Evolutionary conservation across 2,888 invertebrate species (phyloP).

Genomic region (Zaprionus bogoriensis): DNA sequence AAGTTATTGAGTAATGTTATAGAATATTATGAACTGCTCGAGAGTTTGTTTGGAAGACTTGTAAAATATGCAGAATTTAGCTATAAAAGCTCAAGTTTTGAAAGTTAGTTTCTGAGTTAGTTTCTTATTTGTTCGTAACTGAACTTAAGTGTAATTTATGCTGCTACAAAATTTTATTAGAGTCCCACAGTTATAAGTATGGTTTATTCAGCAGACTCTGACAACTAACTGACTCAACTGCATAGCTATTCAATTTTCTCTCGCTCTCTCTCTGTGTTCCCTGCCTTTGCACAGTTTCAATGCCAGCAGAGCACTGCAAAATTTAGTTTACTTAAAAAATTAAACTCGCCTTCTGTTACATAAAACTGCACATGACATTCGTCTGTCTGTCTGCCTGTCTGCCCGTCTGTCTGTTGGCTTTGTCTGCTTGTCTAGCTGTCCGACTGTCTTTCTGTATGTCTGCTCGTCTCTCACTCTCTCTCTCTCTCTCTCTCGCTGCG

Average conservation of each 20-base stretch:
- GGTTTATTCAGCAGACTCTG: too few relatives aligned
- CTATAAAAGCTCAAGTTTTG: too few relatives aligned
- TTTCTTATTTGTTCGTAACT: too few relatives aligned
- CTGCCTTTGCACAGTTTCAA: constrained; percentile 37
- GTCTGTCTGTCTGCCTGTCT: constrained; percentile 1
- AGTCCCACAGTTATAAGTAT: too few relatives aligned
- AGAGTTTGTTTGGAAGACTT: too few relatives aligned
- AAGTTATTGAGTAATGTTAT: too few relatives aligned
- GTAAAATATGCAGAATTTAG: too few relatives aligned
- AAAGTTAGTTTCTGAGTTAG: too few relatives aligned
- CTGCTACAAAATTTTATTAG: too few relatives aligned
- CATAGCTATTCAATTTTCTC: not conserved
- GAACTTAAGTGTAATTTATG: too few relatives aligned
- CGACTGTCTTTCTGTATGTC: constrained; percentile 4
- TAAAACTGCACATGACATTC: constrained; percentile 48
- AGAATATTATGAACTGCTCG: too few relatives aligned
- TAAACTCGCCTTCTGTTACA: constrained; percentile 45
- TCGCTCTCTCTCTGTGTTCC: not conserved
- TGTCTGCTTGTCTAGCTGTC: constrained; percentile 7
- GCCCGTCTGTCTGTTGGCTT: not conserved
- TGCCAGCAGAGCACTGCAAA: constrained; percentile 32
- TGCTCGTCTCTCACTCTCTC: not conserved
- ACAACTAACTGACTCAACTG: too few relatives aligned
- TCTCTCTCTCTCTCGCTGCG: constrained; percentile 9
- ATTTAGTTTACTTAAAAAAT: constrained; percentile 52